Conservation (phyloP, 1,140 invertebrate genomes). For the Calephelis nemesis region DNA sequence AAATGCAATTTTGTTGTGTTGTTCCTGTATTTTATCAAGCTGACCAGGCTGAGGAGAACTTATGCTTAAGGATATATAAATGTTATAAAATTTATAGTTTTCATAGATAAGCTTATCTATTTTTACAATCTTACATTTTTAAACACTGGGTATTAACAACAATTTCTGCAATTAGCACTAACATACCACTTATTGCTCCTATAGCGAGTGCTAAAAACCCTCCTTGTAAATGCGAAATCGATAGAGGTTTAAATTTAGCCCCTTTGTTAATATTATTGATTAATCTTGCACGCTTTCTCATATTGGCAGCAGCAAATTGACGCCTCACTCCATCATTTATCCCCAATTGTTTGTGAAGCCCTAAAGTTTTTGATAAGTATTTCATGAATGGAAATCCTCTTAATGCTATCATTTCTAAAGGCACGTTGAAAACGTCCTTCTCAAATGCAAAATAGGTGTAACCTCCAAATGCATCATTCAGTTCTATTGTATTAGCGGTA, state of each 20-base stretch:
- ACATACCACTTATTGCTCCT: conserved; percentile 49
- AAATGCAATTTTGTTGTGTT: conserved; percentile 12
- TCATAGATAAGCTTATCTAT: no score
- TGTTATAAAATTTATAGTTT: neutral
- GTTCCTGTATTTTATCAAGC: conserved; percentile 7
- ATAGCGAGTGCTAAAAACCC: conserved; percentile 70
- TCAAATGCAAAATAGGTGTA: conserved; percentile 64
- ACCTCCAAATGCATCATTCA: conserved; percentile 53
- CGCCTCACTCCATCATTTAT: conserved; percentile 50
- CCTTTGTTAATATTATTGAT: conserved; percentile 25
- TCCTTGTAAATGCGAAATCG: conserved; percentile 72
- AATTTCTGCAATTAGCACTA: conserved; percentile 50
- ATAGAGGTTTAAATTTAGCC: conserved; percentile 55
- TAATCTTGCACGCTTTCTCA: conserved; percentile 36
- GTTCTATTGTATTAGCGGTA: conserved; percentile 51
- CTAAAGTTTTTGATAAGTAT: conserved; percentile 66
- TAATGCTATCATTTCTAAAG: conserved; percentile 75
- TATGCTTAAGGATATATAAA: neutral
- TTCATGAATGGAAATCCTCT: conserved; percentile 76
- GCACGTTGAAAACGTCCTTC: conserved; percentile 70
- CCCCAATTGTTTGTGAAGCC: conserved; percentile 67
- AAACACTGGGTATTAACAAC: conserved; percentile 20
- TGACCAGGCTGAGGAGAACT: neutral
- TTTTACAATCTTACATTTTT: neutral
- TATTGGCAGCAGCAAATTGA: conserved; percentile 37